phyloP scores from a whole-genome alignment of 1,140 invertebrate genomes.

The Rhopalosiphum padi region DNA sequence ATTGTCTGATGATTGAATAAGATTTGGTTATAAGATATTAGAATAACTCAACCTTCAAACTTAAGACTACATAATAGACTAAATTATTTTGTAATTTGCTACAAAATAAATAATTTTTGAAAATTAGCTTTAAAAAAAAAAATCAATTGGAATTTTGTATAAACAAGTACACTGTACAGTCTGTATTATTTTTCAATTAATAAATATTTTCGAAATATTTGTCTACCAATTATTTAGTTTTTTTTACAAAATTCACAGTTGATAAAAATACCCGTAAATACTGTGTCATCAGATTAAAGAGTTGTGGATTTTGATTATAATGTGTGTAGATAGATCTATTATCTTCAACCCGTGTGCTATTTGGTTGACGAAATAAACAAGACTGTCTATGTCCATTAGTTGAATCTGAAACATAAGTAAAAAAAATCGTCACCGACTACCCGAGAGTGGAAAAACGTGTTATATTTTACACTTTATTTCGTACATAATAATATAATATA shows the following conservation, averaged over 20 bases:
- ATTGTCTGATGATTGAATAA: too few species aligned
- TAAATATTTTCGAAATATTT: too few species aligned
- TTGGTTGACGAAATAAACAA: background rate
- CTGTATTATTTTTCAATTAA: too few species aligned
- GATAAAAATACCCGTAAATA: background rate
- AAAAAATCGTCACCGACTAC: background rate
- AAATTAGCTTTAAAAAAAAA: too few species aligned
- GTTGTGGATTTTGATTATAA: background rate
- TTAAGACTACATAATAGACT: too few species aligned
- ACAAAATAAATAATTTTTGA: too few species aligned
- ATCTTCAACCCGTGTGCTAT: background rate
- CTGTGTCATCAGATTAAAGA: background rate
- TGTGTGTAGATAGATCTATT: background rate
- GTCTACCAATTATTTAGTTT: background rate
- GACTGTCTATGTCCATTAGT: background rate
- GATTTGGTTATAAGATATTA: too few species aligned
- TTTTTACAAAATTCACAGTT: background rate
- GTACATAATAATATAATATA: background rate
- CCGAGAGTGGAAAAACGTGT: background rate
- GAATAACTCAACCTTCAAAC: too few species aligned
- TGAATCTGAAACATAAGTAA: background rate
- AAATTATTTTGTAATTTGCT: too few species aligned
- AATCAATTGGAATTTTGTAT: too few species aligned
- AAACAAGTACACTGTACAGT: too few species aligned
- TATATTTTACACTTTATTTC: background rate